Conservation (phyloP, 2,888 invertebrate species). For the Sthenelais limicola region DNA sequence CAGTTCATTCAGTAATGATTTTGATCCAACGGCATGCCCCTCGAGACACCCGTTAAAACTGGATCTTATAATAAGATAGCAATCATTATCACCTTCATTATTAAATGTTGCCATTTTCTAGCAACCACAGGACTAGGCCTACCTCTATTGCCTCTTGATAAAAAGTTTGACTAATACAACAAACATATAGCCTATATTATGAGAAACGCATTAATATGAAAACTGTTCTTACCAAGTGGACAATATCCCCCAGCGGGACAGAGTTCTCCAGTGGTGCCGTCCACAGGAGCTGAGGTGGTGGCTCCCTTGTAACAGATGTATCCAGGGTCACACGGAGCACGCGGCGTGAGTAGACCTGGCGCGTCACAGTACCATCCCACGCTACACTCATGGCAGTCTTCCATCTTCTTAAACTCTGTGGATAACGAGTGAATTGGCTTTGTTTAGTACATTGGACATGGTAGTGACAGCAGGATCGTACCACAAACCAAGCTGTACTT, state of each 20-base stretch:
- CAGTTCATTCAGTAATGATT: too few relatives aligned
- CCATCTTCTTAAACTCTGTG: slow-evolving; percentile 57
- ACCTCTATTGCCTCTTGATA: background rate
- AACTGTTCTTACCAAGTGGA: slow-evolving; percentile 54
- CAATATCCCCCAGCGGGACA: slow-evolving; percentile 69
- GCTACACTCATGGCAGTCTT: slow-evolving; percentile 64
- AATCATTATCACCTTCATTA: too few relatives aligned
- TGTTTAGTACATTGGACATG: background rate
- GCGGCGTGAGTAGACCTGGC: slow-evolving; percentile 63
- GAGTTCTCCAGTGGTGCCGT: slow-evolving; percentile 63
- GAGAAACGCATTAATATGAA: background rate
- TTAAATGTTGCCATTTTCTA: too few relatives aligned
- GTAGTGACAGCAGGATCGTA: too few relatives aligned
- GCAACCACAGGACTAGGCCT: too few relatives aligned
- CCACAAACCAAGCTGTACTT: too few relatives aligned
- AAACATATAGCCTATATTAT: background rate
- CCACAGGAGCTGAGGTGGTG: slow-evolving; percentile 62
- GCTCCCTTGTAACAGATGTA: slow-evolving; percentile 67
- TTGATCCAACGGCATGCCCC: too few relatives aligned
- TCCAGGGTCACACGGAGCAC: slow-evolving; percentile 68
- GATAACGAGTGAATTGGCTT: background rate
- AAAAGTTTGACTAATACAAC: background rate
- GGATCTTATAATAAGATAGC: too few relatives aligned
- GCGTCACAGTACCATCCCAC: slow-evolving; percentile 68
- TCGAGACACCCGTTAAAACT: too few relatives aligned